A percentile compares a stretch with the other conserved stretches of the same genome.
Conservation (phyloP, 2,888 invertebrate genomes). For the Mantis religiosa region DNA sequence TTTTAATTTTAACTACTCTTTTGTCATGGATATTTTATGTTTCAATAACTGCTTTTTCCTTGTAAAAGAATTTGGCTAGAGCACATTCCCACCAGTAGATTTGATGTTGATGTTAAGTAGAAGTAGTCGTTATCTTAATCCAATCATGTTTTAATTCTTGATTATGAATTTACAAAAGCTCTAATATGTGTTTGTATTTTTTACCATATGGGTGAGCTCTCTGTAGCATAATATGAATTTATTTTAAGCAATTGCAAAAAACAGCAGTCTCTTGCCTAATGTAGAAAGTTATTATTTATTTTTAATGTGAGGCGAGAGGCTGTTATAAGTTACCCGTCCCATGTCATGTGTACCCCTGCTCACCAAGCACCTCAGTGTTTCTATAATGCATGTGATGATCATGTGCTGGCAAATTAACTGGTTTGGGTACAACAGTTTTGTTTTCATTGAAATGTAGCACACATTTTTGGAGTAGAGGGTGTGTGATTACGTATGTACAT, state of each 20-base stretch:
- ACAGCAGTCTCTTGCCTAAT: background rate
- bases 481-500: background rate
- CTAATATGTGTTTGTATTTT: background rate
- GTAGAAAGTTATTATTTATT: background rate
- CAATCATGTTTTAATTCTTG: background rate
- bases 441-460: background rate
- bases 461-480: background rate
- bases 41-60: constrained; percentile 2
- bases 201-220: background rate
- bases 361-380: background rate
- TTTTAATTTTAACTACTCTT: background rate
- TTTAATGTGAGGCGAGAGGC: background rate
- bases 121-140: background rate
- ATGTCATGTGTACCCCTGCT: background rate
- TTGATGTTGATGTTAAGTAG: background rate
- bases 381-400: background rate
- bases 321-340: background rate
- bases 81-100: constrained; percentile 11
- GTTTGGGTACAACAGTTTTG: background rate
- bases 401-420: background rate
- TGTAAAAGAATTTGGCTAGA: constrained; percentile 8
- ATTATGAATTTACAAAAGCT: background rate
- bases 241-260: background rate
- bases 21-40: background rate
- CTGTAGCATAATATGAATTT: background rate